Base-by-base conservation (phyloP, 2,888 invertebrate genomes). In the Leucophenga montana region DNA sequence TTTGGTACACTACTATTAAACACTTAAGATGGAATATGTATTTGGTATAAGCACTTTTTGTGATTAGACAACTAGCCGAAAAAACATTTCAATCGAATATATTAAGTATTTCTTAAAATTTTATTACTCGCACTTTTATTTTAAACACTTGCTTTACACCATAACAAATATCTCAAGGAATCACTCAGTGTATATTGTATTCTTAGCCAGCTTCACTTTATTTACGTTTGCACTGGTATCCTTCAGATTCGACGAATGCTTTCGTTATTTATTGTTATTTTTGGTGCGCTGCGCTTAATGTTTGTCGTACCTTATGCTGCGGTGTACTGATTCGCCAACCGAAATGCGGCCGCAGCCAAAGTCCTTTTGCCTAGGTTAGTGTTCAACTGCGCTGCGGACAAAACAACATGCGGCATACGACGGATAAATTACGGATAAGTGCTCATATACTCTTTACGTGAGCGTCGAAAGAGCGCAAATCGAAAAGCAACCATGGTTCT, bases 401-500 rank as follows among this genome's bases (percentile, higher is more conserved):
- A 39, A 39, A n/a, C n/a, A 78, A 72, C 65, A 57, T 67, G 64
- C 20, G 31, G 65, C 71, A 73, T 50, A 68, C 56, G 4, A 56
- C 77, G 77, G 78, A 77, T 77, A 77, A 77, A 75, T 39, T 39
- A 39, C 11, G 39, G 39, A 39, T 39, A 39, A 39, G 39, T 1
- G 39, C 39, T 8, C 39, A 39, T 5, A 11, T 8, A 8, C 39
- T 39, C 39, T 39, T 11, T 8, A 39, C 8, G 39, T 8, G 1
- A 8, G 39, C 39, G 8, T 39, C 11, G 50, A 73, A 62, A 73
- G 68, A 18, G 9, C 16, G 14, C 13, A 39, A 1, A 39, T 39
- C 1, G 1, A 11, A 39, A 11, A 5, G 39, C 27, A 39, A 39
- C 3, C 3, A 39, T 39, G 8, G 1, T 11, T 39, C 97, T 97